Evolutionary conservation across 2,113 vertebrate genomes (phyloP), one percentile per base, ranked within the genome.

Genomic region (Sakesphorus luctuosus): DNA sequence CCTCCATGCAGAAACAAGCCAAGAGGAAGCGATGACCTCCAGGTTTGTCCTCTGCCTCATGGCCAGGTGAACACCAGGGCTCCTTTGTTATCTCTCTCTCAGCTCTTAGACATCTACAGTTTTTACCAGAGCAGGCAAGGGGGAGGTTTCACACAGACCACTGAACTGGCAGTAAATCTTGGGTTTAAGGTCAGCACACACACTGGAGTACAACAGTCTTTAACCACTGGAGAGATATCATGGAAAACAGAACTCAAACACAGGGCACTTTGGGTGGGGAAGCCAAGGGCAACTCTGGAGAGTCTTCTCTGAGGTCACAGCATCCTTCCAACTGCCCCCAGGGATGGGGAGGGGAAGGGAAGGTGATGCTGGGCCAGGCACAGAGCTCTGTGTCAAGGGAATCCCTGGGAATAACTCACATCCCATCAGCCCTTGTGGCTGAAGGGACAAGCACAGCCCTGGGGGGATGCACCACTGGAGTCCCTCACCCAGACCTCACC

Each of bases 281-380:
- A 76, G 47, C 21, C 46, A 50, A 50, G 11, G 46, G 18, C 38
- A 8, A 11, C 63, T 55, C 50, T 38, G 53, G 17, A n/a, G 19
- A 31, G 24, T 21, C 56, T 49, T 50, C 55, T 66, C 33, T 1
- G 0, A 40, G 50, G 61, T 47, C 31, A 50, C 17, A 2, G 18
- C 24, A 33, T 24, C 47, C 28, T 67, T 59, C 38, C 26, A 21
- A 18, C 6, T 18, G 26, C 23, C n/a, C 31, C 58, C 46, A 50
- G 31, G 3, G 52, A 65, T 26, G 56, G 43, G n/a, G 43, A 47
- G 56, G 43, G n/a, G 43, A 47, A 53, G 18, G 16, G 7, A 20
- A 52, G 8, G 40, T 43, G 40, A 43, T 1, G 0, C 44, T 18
- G 16, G 46, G 24, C 35, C 67, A 46, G 0, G 2, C 33, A 7